Evolutionary conservation across 2,113 vertebrate species (phyloP), one percentile per base, ranked within the genome.

Genomic region (Gadus macrocephalus): DNA sequence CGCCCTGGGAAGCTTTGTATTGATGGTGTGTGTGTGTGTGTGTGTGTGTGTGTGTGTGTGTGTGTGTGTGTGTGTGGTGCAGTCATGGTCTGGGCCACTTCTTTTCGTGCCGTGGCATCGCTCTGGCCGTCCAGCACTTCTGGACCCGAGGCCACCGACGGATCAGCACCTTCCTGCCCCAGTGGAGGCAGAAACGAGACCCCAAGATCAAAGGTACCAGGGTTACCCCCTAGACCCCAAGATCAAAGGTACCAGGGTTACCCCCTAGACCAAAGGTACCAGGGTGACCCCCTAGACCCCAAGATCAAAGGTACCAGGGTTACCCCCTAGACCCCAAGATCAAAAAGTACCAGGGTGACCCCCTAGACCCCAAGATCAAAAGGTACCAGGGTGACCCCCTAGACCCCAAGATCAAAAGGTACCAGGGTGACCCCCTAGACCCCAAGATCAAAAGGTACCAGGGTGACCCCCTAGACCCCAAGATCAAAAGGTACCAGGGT

Each of bases 71-170:
- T 55, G 68, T 22, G 22, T 6, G 53, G 35, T 55, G 67, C 28
- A 95, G 95, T 82, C 95, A 96, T 0, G 95, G 95, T 0, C 84
- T 94, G 42, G 91, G 94, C 15, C 86, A 89, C 11, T 94, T 93
- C 75, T 96, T 95, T 86, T 96, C 95, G 3, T 95, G 94, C 61
- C 93, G 95, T 2, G 95, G 95, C 38, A 95, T 96, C 0, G 95
- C 95, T 53, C 80, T 96, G 70, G 94, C 95, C 0, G 92, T 96
- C 3, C 94, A 96, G 70, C 92, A 94, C 83, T 96, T 96, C 77
- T 96, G 95, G 95, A 92, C 92, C 69, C 81, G 89, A 66, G 95
- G 95, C 0, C 94, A 95, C 78, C 93, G 95, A 0, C 72, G 91
- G 28, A 93, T 96, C 75, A 93, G 87, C 0, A 90, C 91, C 58